phyloP scores from a whole-genome alignment of 2,888 invertebrate genomes.

The Hoplodrina blanda region DNA sequence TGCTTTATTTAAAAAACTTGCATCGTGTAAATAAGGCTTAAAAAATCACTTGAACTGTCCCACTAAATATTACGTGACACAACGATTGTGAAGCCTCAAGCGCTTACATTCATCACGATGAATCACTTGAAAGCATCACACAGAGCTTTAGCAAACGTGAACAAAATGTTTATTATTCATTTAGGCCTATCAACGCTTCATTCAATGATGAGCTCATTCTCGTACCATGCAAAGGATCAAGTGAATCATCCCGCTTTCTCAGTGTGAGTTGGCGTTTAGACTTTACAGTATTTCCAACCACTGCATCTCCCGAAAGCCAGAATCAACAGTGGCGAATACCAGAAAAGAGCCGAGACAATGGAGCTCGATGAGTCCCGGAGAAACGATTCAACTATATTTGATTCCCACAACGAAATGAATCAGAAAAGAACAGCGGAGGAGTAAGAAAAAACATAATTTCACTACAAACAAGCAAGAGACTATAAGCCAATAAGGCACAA shows the following conservation, averaged over 20 bases:
- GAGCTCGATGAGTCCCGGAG: no score
- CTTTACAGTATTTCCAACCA: not conserved
- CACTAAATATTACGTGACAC: slow-evolving; percentile 25
- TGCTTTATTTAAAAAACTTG: no score
- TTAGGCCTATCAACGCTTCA: slow-evolving; percentile 14
- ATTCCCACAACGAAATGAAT: no score
- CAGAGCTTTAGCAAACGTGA: slow-evolving; percentile 15
- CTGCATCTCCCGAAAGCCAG: no score
- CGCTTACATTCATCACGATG: slow-evolving; percentile 33
- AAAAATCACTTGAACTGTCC: slow-evolving; percentile 5
- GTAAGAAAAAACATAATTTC: no score
- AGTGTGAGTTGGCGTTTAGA: not conserved
- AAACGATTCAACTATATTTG: no score
- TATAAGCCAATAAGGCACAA: no score
- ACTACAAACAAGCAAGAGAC: no score
- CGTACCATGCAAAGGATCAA: not conserved
- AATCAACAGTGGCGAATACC: no score
- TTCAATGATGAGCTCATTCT: slow-evolving; percentile 35
- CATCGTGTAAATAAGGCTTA: no score
- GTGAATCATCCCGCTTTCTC: not conserved
- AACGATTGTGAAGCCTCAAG: slow-evolving; percentile 20
- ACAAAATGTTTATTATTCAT: slow-evolving; percentile 16
- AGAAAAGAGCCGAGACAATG: no score
- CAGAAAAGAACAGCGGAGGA: no score
- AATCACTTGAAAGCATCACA: slow-evolving; percentile 32